Evolutionary conservation across 2,797 vertebrate species (phyloP), one percentile per base, ranked within the genome.

Genomic region (Crocidura indochinensis): DNA sequence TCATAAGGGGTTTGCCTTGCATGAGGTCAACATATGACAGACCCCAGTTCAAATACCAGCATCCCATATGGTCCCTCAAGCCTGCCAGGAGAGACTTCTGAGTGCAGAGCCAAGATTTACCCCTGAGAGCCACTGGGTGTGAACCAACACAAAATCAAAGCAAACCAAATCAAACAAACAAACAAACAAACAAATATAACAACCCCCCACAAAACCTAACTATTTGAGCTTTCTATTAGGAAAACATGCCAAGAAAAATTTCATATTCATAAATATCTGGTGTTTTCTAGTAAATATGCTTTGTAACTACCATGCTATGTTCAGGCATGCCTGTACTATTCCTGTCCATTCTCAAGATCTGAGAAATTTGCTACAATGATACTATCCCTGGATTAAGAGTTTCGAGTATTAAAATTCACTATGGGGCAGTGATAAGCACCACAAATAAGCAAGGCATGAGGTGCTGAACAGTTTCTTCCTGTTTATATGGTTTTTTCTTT

Each of bases 181-280:
- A 38, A 38, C n/a, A 38, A 38, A 38, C 5, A 38, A 38, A 38
- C 38, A 38, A 38, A 38, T n/a, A n/a, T n/a, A 38, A 38, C 2
- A 38, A 5, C 38, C 38, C 38, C 38, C 38, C 38, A 38, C n/a
- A 38, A 12, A 78, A 91, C 88, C 84, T 67, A 51, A 67, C 22
- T 83, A 2, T 79, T 90, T 93, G 73, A 88, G 65, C 24, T 91
- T 77, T 71, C 51, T 82, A 38, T 93, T 31, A 67, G 49, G 38
- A 95, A 92, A 91, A 68, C 9, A 64, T 67, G 11, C 64, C 88
- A 75, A 92, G 65, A 85, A 94, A 38, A 88, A 91, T 90, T 65
- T 47, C 69, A 83, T 76, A 85, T 88, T 11, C 47, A 72, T 74
- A 85, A 94, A 85, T 62, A 22, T 38, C 56, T 69, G 17, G 1